phyloP scores from a whole-genome alignment of 2,888 invertebrate species.

The Neoitamus cyanurus region DNA sequence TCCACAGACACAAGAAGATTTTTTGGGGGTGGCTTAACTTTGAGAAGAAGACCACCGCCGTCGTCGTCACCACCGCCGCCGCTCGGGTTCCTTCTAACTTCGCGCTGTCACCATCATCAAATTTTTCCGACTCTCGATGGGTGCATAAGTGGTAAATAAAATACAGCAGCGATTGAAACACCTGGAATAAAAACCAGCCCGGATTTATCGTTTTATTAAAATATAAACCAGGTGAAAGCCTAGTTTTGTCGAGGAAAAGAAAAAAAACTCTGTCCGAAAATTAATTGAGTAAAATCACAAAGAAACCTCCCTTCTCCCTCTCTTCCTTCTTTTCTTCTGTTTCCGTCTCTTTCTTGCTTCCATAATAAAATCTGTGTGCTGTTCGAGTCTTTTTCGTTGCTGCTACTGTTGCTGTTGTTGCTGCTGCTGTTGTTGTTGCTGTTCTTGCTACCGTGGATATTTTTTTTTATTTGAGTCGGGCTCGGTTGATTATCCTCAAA shows the following conservation, averaged over 20 bases:
- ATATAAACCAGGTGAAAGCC: not conserved
- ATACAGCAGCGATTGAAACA: not conserved
- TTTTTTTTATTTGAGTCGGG: conserved; percentile 9
- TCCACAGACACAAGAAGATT: conserved; percentile 6
- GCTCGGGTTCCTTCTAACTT: conserved; percentile 38
- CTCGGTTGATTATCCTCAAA: conserved; percentile 44
- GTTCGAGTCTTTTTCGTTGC: not conserved
- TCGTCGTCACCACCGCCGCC: conserved; percentile 2
- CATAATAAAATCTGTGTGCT: conserved; percentile 16
- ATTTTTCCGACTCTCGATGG: conserved; percentile 37
- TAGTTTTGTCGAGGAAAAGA: not conserved
- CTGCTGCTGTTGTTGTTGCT: not conserved
- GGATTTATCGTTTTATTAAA: not conserved
- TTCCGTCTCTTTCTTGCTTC: not conserved
- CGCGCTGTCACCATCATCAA: conserved; percentile 31
- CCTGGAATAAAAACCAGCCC: not conserved
- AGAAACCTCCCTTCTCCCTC: not conserved
- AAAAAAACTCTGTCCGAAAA: not conserved
- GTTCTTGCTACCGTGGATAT: not conserved
- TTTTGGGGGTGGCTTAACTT: conserved; percentile 42
- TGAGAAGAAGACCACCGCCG: conserved; percentile 24
- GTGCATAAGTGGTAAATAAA: conserved; percentile 23
- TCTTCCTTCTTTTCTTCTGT: not conserved
- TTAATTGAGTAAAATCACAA: conserved; percentile 31
- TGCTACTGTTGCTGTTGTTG: not conserved